Conservation (phyloP, 2,113 vertebrate genomes). For the Hippocampus abdominalis region DNA sequence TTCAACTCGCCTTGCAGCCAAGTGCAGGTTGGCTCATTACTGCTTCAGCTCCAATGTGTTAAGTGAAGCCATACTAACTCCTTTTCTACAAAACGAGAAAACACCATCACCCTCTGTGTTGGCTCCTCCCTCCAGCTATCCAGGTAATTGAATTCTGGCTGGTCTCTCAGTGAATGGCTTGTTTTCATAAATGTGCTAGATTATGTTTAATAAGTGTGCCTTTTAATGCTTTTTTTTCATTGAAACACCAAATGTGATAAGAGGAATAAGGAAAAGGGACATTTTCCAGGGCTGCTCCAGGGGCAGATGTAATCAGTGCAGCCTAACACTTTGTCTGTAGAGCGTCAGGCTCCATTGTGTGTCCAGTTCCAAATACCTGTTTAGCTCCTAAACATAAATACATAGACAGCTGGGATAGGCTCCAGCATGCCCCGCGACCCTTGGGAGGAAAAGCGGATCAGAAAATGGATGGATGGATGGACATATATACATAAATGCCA, state of each 20-base stretch:
- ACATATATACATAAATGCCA: too few species aligned
- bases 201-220: conserved; percentile 78
- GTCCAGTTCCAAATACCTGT: conserved; percentile 16
- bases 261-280: conserved; percentile 64
- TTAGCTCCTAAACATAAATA: too few species aligned
- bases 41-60: conserved; percentile 67
- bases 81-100: conserved; percentile 63
- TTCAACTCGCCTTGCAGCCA: conserved; percentile 62
- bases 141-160: conserved; percentile 80
- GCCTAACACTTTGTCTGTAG: conserved; percentile 44
- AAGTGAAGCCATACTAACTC: conserved; percentile 75
- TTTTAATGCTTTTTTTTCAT: conserved; percentile 70
- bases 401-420: too few species aligned
- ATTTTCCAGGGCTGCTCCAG: conserved; percentile 51
- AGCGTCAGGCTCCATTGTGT: conserved; percentile 51
- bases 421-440: too few species aligned
- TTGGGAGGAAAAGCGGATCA: too few species aligned
- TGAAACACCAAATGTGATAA: conserved; percentile 71
- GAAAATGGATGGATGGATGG: too few species aligned
- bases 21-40: conserved; percentile 66
- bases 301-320: conserved; percentile 68
- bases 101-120: conserved; percentile 60
- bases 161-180: conserved; percentile 73
- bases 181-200: conserved; percentile 81
- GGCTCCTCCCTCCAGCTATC: conserved; percentile 71